phyloP scores from a whole-genome alignment of 2,113 vertebrate species.

The Chunga burmeisteri region DNA sequence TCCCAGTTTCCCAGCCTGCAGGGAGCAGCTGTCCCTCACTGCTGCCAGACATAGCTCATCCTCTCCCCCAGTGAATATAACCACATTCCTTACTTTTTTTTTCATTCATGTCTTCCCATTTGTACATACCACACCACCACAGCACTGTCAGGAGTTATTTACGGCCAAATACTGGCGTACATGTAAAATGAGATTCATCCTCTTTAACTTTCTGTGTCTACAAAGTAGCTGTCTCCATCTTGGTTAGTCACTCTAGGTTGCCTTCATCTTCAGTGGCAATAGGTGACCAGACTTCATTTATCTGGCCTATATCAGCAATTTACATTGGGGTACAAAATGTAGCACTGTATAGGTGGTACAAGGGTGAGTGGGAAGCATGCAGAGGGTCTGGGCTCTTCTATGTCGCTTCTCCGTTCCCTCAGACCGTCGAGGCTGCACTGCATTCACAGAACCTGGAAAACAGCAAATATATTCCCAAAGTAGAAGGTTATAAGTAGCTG shows the following conservation, averaged over 20 bases:
- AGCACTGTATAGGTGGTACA: not conserved
- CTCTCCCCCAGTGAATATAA: not conserved
- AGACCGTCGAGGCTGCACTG: not conserved
- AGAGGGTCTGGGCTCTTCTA: not conserved
- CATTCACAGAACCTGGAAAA: not conserved
- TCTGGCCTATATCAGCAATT: not conserved
- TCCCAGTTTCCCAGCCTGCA: not conserved
- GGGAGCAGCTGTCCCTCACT: not conserved
- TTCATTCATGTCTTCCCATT: not conserved
- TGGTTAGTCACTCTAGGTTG: not conserved
- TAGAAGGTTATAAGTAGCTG: not conserved
- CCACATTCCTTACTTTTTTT: not conserved
- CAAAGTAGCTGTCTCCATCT: not conserved
- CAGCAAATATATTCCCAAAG: not conserved
- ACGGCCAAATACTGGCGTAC: not conserved
- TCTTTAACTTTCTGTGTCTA: not conserved
- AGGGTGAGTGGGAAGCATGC: not conserved
- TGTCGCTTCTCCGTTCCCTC: not conserved
- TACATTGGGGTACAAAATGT: not conserved
- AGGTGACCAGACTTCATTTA: not conserved
- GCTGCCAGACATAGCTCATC: not conserved
- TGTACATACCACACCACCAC: not conserved
- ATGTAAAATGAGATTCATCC: not conserved
- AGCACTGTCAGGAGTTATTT: not conserved
- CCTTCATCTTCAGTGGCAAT: not conserved